Percentiles rank a stretch among this genome's conserved stretches.
These are phyloP conservation scores for Oryzaephilus surinamensis DNA, from an alignment of 1,140 invertebrate genomes.

Conservation along the genomic window DNA sequence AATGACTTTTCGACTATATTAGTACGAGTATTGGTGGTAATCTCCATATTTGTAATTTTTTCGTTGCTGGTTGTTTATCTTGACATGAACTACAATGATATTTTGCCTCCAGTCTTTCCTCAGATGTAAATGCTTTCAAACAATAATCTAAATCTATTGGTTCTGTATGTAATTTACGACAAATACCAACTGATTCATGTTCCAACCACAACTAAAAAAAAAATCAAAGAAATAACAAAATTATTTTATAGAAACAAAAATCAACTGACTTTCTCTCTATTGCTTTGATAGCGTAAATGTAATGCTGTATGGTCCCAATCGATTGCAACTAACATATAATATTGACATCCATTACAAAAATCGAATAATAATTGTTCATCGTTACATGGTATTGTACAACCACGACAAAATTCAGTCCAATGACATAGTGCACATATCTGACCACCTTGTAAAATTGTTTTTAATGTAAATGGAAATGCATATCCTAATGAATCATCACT, in stretches of 20 bases:
- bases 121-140: constrained; percentile 72
- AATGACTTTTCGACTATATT: background rate
- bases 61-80: constrained; percentile 69
- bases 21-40: constrained; percentile 74
- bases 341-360: constrained; percentile 19
- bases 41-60: constrained; percentile 84
- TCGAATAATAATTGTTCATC: constrained; percentile 35
- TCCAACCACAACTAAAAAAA: constrained; percentile 52
- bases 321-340: constrained; percentile 49
- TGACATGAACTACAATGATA: constrained; percentile 78
- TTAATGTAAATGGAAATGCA: constrained; percentile 78
- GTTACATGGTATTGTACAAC: constrained; percentile 66
- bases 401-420: constrained; percentile 77
- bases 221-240: background rate
- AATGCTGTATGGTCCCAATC: constrained; percentile 87
- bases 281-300: constrained; percentile 76
- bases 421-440: constrained; percentile 70
- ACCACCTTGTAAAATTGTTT: constrained; percentile 59
- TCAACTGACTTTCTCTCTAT: constrained; percentile 58
- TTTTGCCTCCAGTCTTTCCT: constrained; percentile 73
- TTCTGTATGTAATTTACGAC: constrained; percentile 57
- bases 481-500: constrained; percentile 84
- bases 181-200: constrained; percentile 58
- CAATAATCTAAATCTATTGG: constrained; percentile 72
- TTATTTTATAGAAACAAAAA: background rate